Evolutionary conservation across 2,797 vertebrate genomes (phyloP).

Genomic region (Falco berigora): DNA sequence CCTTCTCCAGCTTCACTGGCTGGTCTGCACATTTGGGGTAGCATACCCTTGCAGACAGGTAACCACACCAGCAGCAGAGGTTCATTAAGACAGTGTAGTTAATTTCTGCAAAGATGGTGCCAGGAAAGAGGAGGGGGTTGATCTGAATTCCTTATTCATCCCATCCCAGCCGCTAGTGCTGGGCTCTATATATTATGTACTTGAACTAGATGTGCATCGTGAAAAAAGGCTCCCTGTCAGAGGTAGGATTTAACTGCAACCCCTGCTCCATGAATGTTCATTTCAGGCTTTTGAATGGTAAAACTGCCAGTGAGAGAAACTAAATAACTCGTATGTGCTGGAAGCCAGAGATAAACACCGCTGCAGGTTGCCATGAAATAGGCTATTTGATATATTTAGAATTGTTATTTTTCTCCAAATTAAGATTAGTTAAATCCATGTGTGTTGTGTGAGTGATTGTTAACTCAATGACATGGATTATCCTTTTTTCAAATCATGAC

Average conservation of each 20-base stretch:
- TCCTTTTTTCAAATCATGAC: constrained; percentile 71
- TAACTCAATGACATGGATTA: constrained; percentile 74
- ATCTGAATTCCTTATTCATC: constrained; percentile 8
- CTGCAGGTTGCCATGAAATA: constrained; percentile 67
- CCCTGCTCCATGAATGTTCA: constrained; percentile 39
- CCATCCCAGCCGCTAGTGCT: neutral
- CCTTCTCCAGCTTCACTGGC: neutral
- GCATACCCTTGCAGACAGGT: neutral
- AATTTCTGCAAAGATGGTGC: constrained; percentile 8
- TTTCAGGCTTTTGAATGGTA: constrained; percentile 66
- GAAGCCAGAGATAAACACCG: constrained; percentile 72
- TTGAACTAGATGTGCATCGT: neutral
- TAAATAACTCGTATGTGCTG: constrained; percentile 67
- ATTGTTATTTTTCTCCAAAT: constrained; percentile 79
- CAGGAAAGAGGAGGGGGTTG: neutral
- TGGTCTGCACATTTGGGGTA: neutral
- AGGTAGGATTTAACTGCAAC: constrained; percentile 53
- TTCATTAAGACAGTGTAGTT: neutral
- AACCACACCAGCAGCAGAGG: neutral
- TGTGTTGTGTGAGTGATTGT: constrained; percentile 70
- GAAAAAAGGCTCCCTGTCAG: constrained; percentile 47
- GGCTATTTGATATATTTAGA: constrained; percentile 73
- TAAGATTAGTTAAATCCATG: constrained; percentile 78
- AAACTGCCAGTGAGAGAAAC: constrained; percentile 63
- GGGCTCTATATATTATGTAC: neutral